phyloP scores from a whole-genome alignment of 2,888 invertebrate species.

The Cancer borealis region DNA sequence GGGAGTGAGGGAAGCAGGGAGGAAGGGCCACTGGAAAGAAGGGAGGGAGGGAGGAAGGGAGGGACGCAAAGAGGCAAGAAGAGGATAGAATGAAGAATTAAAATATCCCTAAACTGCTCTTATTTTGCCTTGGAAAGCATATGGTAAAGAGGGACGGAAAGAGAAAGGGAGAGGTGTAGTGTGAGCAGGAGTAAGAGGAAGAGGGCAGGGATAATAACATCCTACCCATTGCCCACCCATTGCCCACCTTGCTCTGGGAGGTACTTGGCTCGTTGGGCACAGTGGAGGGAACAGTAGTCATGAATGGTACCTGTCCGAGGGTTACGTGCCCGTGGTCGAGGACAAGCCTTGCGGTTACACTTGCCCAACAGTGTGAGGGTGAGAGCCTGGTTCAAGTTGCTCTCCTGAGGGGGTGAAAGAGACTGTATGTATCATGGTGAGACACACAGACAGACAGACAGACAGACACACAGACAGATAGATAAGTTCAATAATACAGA shows the following conservation, averaged over 20 bases:
- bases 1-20: background rate
- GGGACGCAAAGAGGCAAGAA: background rate
- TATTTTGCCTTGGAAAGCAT: background rate
- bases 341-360: conserved; percentile 81
- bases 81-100: background rate
- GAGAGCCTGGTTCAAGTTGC: conserved; percentile 79
- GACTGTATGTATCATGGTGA: background rate
- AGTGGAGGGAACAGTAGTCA: conserved; percentile 83
- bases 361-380: conserved; percentile 80
- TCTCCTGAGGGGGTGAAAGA: conserved; percentile 75
- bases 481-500: background rate
- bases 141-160: background rate
- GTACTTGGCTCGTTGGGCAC: conserved; percentile 79
- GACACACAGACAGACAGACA: background rate
- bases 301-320: conserved; percentile 82
- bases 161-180: background rate
- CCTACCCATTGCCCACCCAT: background rate
- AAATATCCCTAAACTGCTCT: conserved; percentile 24
- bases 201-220: background rate
- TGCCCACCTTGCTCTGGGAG: conserved; percentile 72
- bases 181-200: background rate
- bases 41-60: background rate
- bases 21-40: background rate
- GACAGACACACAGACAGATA: background rate
- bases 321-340: conserved; percentile 81